Evolutionary conservation across 2,888 invertebrate genomes (phyloP), one percentile per base, ranked within the genome.

Genomic region (Leucophora obtusa): DNA sequence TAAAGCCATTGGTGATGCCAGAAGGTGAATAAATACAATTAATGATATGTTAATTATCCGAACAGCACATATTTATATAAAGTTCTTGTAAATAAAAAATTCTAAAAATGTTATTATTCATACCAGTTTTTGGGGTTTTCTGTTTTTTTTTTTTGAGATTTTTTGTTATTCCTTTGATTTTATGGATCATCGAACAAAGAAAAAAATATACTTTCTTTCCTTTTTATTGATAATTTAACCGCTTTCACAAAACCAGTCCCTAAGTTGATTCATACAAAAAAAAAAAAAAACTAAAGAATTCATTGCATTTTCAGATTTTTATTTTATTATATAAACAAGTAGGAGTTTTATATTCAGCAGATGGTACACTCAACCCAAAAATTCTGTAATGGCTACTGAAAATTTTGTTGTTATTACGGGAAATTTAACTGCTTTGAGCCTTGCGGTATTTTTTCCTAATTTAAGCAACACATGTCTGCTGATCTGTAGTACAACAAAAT

Each of bases 1-100:
- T 82, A 90, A 89, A 87, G 90, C 89, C 82, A 86, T 89, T 82
- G 86, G 83, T 82, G 89, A 89, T 79, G 90, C 87, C 18, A 84
- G 84, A 83, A 86, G 87, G 87, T 87, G 68, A 62, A 21, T 75
- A 47, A 7, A 60, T 60, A 14, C n/a, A n/a, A n/a, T n/a, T 56
- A 24, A 53, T 60, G 53, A 68, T 38, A 28, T 53, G 53, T 69
- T 60, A 47, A 24, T 47, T 62, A 50, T 35, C 65, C 35, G 18
- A 65, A 53, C 17, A 14, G 17, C 7, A n/a, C n/a, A n/a, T 15
- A 17, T 53, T 50, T 10, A 58, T 28, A 8, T 11, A 28, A 38
- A 38, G 38, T 7, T 6, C 6, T 28, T 28, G 7, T 28, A 28
- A 28, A 28, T 28, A 28, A 28, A 28, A 7, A 6, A 4, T 6